Evolutionary conservation across 2,888 invertebrate genomes (phyloP), one percentile per base, ranked within the genome.

Genomic region (Cyclophora punctaria): DNA sequence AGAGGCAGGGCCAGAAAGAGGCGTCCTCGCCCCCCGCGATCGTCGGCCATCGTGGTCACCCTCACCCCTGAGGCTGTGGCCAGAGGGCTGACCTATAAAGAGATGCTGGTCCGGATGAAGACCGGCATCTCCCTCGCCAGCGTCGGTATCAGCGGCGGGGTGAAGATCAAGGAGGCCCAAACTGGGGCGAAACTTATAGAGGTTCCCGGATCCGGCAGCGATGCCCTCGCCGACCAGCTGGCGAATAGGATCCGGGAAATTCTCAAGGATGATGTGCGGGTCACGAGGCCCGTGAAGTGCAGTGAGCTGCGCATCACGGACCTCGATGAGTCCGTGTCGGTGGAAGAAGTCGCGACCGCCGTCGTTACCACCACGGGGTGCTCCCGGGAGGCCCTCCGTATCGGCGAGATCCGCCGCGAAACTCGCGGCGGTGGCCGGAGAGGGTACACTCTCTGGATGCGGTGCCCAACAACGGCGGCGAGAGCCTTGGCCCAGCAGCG

Each of bases 131-230:
- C 35, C 35, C 43, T 43, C 44, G 7, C 35, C 35, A 43, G 48
- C 35, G 7, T 43, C 37, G 48, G 34, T 35, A 48, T 43, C 43
- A 7, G 4, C 43, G 48, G 48, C 44, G 34, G 43, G 48, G 48
- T 44, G 35, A 48, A 44, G 40, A 54, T 57, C 50, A 57, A 55
- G 55, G 53, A 52, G 59, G 59, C 55, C 55, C 53, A 55, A 57
- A 53, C 55, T 50, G 57, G 52, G 55, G 59, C 55, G 52, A 55
- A 57, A 57, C 53, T 55, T 1, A 4, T 37, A 5, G 4, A 37
- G 37, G 5, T 37, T 5, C 37, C 37, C 37, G 37, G 37, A 37
- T 4, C 37, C 4, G 37, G 4, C 4, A 37, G 37, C 2, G 37
- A 5, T 37, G 4, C 37, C 4, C 37, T 5, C 4, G 37, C 37